Percentiles rank a stretch among this genome's conserved stretches.
These are phyloP conservation scores for Halictus quadricinctus DNA, from an alignment of 2,888 invertebrate species.

Conservation along the genomic window DNA sequence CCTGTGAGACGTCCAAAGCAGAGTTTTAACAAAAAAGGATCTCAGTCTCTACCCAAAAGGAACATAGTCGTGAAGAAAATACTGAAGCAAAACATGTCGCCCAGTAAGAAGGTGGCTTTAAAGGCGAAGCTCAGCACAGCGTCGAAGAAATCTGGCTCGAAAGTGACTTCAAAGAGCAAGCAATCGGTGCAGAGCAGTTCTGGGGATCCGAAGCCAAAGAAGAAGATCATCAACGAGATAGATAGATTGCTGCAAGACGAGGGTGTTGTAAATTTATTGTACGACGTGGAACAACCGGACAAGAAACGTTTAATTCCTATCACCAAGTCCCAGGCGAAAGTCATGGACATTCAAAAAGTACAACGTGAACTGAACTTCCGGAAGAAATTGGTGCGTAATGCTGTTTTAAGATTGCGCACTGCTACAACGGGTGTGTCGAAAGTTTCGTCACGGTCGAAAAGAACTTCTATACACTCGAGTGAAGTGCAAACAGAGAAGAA, in stretches of 20 bases:
- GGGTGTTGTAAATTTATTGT: slow-evolving; percentile 93
- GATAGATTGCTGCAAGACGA: slow-evolving; percentile 92
- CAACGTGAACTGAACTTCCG: slow-evolving; percentile 81
- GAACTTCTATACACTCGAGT: slow-evolving; percentile 77
- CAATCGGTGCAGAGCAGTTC: slow-evolving; percentile 52
- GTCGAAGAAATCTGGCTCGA: slow-evolving; percentile 58
- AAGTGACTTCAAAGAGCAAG: slow-evolving; percentile 63
- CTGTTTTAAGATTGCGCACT: slow-evolving; percentile 83
- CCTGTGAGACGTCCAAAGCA: slow-evolving; percentile 61
- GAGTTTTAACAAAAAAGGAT: slow-evolving; percentile 59
- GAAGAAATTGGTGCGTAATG: slow-evolving; percentile 86
- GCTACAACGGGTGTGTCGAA: slow-evolving; percentile 82
- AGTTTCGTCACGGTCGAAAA: slow-evolving; percentile 83
- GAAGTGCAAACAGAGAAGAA: slow-evolving; percentile 65
- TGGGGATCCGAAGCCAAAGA: slow-evolving; percentile 76
- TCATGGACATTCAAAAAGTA: slow-evolving; percentile 80
- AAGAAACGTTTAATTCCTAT: slow-evolving; percentile 79
- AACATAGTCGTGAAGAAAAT: slow-evolving; percentile 67
- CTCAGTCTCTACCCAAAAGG: slow-evolving; percentile 63
- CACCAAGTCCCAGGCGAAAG: slow-evolving; percentile 79
- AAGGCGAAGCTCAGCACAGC: slow-evolving; percentile 58
- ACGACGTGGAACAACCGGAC: slow-evolving; percentile 87
- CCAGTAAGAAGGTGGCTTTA: slow-evolving; percentile 63
- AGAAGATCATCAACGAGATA: slow-evolving; percentile 87
- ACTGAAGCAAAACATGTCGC: slow-evolving; percentile 63